Evolutionary conservation across 2,888 invertebrate genomes (phyloP).

Genomic region (Lepas anatifera): DNA sequence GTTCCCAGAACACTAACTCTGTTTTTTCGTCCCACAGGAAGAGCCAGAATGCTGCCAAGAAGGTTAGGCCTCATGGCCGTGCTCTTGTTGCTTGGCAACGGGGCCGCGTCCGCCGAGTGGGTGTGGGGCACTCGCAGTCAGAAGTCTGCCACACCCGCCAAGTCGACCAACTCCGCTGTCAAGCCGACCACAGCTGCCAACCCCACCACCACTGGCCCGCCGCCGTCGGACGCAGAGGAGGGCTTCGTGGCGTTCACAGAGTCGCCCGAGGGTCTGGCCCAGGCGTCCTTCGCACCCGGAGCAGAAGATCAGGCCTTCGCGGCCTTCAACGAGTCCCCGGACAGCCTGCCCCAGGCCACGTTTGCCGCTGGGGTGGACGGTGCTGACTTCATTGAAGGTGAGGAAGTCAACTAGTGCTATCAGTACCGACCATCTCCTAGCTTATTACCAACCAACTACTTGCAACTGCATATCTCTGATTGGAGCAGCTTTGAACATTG

Average conservation of each 20-base stretch:
- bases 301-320: not conserved
- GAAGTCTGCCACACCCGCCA: not conserved
- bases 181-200: too few species aligned
- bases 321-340: not conserved
- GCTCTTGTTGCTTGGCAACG: constrained; percentile 3
- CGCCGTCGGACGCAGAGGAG: not conserved
- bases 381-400: not conserved
- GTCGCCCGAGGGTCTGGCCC: not conserved
- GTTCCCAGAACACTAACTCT: too few species aligned
- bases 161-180: not conserved
- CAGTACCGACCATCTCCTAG: too few species aligned
- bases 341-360: not conserved
- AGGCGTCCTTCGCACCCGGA: not conserved
- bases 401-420: too few species aligned
- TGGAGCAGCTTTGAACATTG: too few species aligned
- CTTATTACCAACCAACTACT: too few species aligned
- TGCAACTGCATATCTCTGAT: too few species aligned
- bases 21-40: too few species aligned
- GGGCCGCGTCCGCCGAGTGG: not conserved
- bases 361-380: not conserved
- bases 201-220: too few species aligned
- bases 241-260: not conserved
- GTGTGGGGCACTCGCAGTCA: not conserved
- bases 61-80: not conserved
- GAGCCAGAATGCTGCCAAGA: not conserved